These are phyloP conservation scores for Caenorhabditis brenneri DNA, from an alignment of 1,140 invertebrate species.

Conservation along the genomic window DNA sequence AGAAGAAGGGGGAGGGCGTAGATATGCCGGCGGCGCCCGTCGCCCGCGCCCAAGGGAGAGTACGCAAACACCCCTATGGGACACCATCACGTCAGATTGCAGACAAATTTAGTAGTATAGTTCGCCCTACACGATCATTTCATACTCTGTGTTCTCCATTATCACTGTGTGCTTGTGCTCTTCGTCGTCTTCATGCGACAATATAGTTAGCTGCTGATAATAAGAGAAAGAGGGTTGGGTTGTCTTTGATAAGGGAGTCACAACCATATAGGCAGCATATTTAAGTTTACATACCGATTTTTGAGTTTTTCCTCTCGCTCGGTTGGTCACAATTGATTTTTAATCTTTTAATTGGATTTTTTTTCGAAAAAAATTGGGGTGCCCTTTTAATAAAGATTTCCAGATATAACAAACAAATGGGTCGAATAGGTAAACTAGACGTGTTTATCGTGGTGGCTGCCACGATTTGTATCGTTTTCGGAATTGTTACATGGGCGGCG, in stretches of 20 bases:
- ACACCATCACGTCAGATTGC: too few relatives aligned
- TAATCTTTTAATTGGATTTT: not conserved
- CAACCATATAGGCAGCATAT: conserved; percentile 38
- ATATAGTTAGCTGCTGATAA: conserved; percentile 42
- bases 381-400: not conserved
- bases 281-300: not conserved
- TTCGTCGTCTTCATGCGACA: not conserved
- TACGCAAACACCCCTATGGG: too few relatives aligned
- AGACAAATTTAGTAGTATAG: too few relatives aligned
- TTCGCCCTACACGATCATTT: not conserved
- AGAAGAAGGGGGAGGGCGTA: too few relatives aligned
- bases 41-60: too few relatives aligned
- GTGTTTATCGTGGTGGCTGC: conserved; percentile 21
- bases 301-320: not conserved
- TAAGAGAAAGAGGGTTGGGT: not conserved
- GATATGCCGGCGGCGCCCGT: too few relatives aligned
- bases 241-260: not conserved
- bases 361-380: too few relatives aligned
- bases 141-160: not conserved
- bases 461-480: conserved; percentile 12
- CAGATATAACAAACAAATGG: not conserved
- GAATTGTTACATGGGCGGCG: conserved; percentile 29
- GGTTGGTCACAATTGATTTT: not conserved
- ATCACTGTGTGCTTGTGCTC: not conserved
- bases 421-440: not conserved